A percentile compares a stretch with the other conserved stretches of the same genome.
Evolutionary conservation across 2,113 vertebrate genomes (phyloP).

Genomic region (Entelurus aequoreus): DNA sequence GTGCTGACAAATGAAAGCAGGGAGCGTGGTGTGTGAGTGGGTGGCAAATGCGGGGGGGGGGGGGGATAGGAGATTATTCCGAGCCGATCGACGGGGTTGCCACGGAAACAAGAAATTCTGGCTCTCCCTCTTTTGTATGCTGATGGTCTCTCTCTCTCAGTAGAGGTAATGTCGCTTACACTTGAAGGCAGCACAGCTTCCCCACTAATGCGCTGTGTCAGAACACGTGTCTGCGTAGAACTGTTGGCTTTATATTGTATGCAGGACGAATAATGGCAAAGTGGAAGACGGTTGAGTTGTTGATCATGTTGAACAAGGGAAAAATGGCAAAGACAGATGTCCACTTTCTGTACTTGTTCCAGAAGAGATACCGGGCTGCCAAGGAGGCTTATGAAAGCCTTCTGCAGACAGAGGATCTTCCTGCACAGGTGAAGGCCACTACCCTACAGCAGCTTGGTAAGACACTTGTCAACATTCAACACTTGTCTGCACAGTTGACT

Average conservation of each 20-base stretch:
- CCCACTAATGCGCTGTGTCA: conserved; percentile 24
- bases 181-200: conserved; percentile 8
- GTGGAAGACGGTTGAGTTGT: background rate
- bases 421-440: conserved; percentile 98
- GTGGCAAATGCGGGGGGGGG: conserved; percentile 33
- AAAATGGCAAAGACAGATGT: background rate
- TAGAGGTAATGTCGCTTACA: conserved; percentile 38
- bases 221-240: conserved; percentile 5
- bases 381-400: conserved; percentile 98
- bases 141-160: conserved; percentile 43
- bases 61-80: conserved; percentile 50
- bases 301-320: background rate
- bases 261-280: background rate
- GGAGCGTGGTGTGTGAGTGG: conserved; percentile 37
- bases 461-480: conserved; percentile 19
- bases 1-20: conserved; percentile 48
- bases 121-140: conserved; percentile 60
- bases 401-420: conserved; percentile 93
- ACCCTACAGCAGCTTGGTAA: conserved; percentile 97
- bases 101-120: conserved; percentile 67
- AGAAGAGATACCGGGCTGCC: conserved; percentile 97
- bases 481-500: background rate
- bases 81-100: conserved; percentile 56
- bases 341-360: conserved; percentile 8
- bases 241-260: background rate